Conservation (phyloP, 1,140 invertebrate genomes). For the Lasaia peninsularis region DNA sequence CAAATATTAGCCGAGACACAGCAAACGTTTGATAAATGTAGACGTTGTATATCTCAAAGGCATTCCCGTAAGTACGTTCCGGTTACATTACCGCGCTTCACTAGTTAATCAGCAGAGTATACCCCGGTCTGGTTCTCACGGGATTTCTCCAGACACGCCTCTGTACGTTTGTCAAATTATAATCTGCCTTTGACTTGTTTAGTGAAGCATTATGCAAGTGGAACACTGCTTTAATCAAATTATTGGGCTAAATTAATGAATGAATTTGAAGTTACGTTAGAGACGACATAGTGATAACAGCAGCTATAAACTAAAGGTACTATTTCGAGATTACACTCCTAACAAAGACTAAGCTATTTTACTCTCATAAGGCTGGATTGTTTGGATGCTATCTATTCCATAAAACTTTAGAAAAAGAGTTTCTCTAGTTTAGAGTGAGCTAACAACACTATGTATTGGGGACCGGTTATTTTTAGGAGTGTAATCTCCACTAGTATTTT, state of each 20-base stretch:
- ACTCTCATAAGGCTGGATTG: too few relatives aligned
- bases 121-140: slow-evolving; percentile 10
- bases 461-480: too few relatives aligned
- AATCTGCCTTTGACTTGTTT: slow-evolving; percentile 18
- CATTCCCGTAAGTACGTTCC: slow-evolving; percentile 23
- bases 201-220: neutral
- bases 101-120: slow-evolving; percentile 29
- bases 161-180: slow-evolving; percentile 17
- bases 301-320: too few relatives aligned
- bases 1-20: neutral
- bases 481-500: too few relatives aligned
- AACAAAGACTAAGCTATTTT: too few relatives aligned
- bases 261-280: too few relatives aligned
- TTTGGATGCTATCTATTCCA: too few relatives aligned
- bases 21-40: slow-evolving; percentile 7
- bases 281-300: too few relatives aligned
- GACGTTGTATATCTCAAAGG: slow-evolving; percentile 20
- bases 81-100: slow-evolving; percentile 31
- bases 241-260: neutral
- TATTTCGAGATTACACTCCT: too few relatives aligned
- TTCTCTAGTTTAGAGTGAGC: too few relatives aligned
- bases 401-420: too few relatives aligned
- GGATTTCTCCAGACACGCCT: slow-evolving; percentile 8
- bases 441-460: too few relatives aligned
- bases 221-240: neutral